phyloP scores from a whole-genome alignment of 2,888 invertebrate species.

The Agelastica alni region DNA sequence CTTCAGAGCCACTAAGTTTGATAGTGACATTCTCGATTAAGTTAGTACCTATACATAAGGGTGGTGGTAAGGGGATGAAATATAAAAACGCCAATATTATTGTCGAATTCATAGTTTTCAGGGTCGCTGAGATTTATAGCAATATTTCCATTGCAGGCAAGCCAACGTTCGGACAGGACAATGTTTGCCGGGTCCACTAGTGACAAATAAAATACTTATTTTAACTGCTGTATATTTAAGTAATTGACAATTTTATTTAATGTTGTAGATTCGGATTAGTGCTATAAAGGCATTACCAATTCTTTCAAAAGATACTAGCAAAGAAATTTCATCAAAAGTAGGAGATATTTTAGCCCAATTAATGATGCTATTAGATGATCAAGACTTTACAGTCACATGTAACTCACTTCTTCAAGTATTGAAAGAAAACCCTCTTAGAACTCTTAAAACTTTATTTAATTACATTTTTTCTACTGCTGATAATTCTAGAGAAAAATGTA shows the following conservation, averaged over 20 bases:
- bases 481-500: slow-evolving; percentile 82
- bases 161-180: too few species aligned
- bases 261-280: slow-evolving; percentile 83
- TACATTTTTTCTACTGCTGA: slow-evolving; percentile 67
- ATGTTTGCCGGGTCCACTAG: too few species aligned
- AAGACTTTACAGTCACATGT: slow-evolving; percentile 83
- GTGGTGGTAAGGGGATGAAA: too few species aligned
- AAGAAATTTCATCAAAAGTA: slow-evolving; percentile 80
- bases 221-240: too few species aligned
- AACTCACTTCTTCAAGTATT: slow-evolving; percentile 80
- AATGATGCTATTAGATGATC: slow-evolving; percentile 79
- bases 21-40: too few species aligned
- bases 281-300: slow-evolving; percentile 90
- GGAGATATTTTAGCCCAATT: slow-evolving; percentile 92
- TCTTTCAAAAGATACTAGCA: slow-evolving; percentile 83
- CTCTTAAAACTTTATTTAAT: slow-evolving; percentile 62
- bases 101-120: too few species aligned
- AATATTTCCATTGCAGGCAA: too few species aligned
- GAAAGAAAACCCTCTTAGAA: slow-evolving; percentile 72
- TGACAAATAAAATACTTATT: too few species aligned
- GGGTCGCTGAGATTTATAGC: too few species aligned
- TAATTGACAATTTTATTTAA: slow-evolving; percentile 4
- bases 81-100: too few species aligned
- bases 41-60: too few species aligned
- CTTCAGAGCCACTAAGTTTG: too few species aligned